Percentiles rank a stretch among this genome's conserved stretches.
Conservation (phyloP, 2,888 invertebrate genomes). For the Doris montereyensis region DNA sequence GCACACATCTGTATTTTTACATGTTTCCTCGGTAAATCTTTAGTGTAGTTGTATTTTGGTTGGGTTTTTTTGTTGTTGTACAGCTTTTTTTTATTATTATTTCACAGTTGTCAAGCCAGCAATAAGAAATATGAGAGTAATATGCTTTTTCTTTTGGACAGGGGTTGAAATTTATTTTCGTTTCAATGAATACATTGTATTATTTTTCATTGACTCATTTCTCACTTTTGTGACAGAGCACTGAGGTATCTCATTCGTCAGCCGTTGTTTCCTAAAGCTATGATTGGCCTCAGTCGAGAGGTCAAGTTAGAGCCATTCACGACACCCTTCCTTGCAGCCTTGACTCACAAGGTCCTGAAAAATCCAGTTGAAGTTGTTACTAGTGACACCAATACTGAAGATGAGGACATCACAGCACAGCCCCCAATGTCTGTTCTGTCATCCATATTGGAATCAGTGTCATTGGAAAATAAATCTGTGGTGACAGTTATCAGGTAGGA, state of each 20-base stretch:
- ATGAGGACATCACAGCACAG: conserved; percentile 50
- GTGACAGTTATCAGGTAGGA: conserved; percentile 36
- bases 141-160: too few species aligned
- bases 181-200: too few species aligned
- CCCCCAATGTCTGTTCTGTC: conserved; percentile 54
- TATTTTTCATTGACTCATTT: not conserved
- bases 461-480: conserved; percentile 26
- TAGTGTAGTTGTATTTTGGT: not conserved
- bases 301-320: conserved; percentile 56
- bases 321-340: conserved; percentile 51
- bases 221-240: conserved; percentile 49
- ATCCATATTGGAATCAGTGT: conserved; percentile 51
- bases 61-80: not conserved
- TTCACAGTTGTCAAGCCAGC: too few species aligned
- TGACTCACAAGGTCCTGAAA: conserved; percentile 62
- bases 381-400: conserved; percentile 59
- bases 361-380: conserved; percentile 48
- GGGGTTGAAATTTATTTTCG: too few species aligned
- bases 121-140: too few species aligned
- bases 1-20: too few species aligned
- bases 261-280: conserved; percentile 52
- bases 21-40: too few species aligned
- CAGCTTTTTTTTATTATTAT: too few species aligned
- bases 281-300: conserved; percentile 52
- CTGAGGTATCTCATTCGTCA: conserved; percentile 59